Base-by-base conservation (phyloP, 2,113 vertebrate species). In the Chelonoidis abingdonii region DNA sequence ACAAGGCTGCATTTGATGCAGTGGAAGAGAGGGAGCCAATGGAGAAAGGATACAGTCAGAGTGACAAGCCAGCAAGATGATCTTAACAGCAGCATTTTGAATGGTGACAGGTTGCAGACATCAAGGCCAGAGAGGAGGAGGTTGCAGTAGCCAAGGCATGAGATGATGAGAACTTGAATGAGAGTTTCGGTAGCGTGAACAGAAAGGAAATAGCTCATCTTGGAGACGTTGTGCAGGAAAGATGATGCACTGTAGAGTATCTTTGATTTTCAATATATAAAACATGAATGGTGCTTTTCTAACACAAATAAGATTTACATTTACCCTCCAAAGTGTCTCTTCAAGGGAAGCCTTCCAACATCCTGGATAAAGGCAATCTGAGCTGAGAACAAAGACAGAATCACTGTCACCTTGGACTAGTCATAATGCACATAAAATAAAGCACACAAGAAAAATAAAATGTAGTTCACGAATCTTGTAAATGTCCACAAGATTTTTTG, bases 341-440 rank as follows among this genome's bases (percentile, higher is more conserved):
- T 99, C 91, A 99, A 97, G 6, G 99, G 98, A 95, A 99, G 98
- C 90, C 98, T 99, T 83, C 99, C 99, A 95, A 99, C 97, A 2
- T 99, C 99, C 92, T 99, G 99, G 92, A 99, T 99, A 95, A 99
- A 99, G 88, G 98, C 98, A 95, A 99, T 99, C 97, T 99, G 99
- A 98, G 98, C 99, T 99, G 96, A 89, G 95, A 96, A 97, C 11
- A 97, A 81, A 97, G 50, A 87, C 5, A 97, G 82, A 91, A 90
- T 24, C 86, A 90, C 24, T 38, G 8, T 76, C n/a, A 54, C 0
- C 24, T 4, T 50, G 44, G 14, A n/a, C 10, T 91, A 3, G 47
- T 62, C 11, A 52, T 8, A 82, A 76, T 0, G 1, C 47, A 79
- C 38, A 80, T 21, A 81, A 7, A 57, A 54, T n/a, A 76, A 81